phyloP scores from a whole-genome alignment of 2,888 invertebrate genomes.

The Iphiclides podalirius region DNA sequence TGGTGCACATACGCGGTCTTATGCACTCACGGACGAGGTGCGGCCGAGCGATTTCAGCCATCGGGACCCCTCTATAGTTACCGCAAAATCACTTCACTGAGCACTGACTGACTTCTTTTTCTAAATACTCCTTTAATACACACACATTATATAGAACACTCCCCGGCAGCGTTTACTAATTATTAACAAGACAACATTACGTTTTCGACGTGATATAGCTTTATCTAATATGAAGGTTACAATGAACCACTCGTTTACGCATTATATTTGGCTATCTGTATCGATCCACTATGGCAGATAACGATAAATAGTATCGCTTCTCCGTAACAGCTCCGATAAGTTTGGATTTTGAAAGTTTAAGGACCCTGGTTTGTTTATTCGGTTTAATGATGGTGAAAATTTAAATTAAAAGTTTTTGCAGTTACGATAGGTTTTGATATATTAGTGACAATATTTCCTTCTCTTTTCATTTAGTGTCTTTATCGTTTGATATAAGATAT shows the following conservation, averaged over 20 bases:
- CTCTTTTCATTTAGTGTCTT: too few relatives aligned
- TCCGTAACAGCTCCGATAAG: conserved; percentile 45
- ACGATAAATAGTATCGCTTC: conserved; percentile 43
- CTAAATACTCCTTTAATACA: conserved; percentile 21
- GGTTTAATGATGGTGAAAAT: conserved; percentile 7
- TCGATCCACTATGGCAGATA: conserved; percentile 52
- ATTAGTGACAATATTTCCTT: too few relatives aligned
- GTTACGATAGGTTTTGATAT: too few relatives aligned
- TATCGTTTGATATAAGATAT: too few relatives aligned
- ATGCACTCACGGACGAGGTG: conserved; percentile 30
- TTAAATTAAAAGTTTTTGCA: too few relatives aligned
- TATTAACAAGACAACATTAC: too few relatives aligned
- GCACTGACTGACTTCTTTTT: conserved; percentile 34
- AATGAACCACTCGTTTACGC: conserved; percentile 31
- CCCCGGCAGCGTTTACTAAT: too few relatives aligned
- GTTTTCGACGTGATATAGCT: background rate
- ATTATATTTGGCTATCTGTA: conserved; percentile 41
- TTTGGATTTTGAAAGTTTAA: conserved; percentile 42
- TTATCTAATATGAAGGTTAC: conserved; percentile 15
- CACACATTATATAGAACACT: conserved; percentile 4
- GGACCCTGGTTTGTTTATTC: conserved; percentile 17
- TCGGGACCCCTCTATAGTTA: conserved; percentile 39
- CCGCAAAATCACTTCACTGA: conserved; percentile 42
- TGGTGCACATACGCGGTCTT: too few relatives aligned
- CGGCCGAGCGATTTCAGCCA: conserved; percentile 45